Percentiles rank a stretch among this genome's conserved stretches.
Conservation (phyloP, 2,797 vertebrate genomes). For the Hozukius guyotensis region DNA sequence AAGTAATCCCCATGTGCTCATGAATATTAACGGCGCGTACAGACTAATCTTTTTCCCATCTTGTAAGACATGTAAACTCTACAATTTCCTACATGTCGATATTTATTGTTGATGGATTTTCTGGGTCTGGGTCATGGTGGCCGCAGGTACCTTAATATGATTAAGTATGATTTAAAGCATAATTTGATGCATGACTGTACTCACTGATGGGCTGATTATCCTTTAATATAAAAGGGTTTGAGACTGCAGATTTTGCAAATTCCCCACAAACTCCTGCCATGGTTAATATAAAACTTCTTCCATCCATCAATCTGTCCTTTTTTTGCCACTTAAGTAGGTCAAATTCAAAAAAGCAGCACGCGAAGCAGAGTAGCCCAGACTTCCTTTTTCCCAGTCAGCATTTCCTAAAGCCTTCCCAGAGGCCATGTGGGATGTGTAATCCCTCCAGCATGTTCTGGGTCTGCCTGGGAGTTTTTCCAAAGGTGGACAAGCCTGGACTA, state of each 20-base stretch:
- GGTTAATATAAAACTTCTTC: neutral
- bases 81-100: neutral
- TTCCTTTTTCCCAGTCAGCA: neutral
- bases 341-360: neutral
- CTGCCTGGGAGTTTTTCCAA: neutral
- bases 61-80: neutral
- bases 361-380: neutral
- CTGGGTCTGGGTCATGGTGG: neutral
- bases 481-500: neutral
- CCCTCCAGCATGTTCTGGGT: neutral
- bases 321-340: neutral
- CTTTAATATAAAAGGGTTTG: neutral
- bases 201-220: neutral
- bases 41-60: neutral
- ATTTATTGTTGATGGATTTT: neutral
- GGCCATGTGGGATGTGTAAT: neutral
- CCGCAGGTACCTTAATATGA: neutral
- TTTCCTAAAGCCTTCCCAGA: neutral
- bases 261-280: neutral
- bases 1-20: neutral
- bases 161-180: neutral
- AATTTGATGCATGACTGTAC: neutral
- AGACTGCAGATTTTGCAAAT: conserved; percentile 3
- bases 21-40: neutral
- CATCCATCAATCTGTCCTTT: neutral